Base-by-base conservation (phyloP, 92 coral and sea anemone genomes). In the Phenganax marumi region DNA sequence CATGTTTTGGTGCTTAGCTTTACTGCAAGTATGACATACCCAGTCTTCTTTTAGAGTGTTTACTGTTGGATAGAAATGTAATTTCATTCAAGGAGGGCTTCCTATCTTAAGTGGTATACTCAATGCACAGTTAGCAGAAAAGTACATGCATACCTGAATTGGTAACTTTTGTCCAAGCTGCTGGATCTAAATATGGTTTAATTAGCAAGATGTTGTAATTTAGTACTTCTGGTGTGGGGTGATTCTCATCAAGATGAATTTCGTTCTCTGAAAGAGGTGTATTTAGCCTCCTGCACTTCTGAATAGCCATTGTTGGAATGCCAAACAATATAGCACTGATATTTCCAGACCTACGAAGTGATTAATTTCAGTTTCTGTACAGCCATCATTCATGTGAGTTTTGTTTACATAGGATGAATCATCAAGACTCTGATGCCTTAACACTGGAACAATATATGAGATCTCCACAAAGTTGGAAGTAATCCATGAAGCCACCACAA, bases 401-500 rank as follows among this genome's bases (percentile, higher is more conserved):
- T 1, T 64, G 39, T 24, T 21, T 64, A 17, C 19, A 24, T 22
- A 7, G 39, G 70, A 16, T 6, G 16, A 21, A 46, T 24, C 47
- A 6, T 64, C 70, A 8, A 8, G 43, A 18, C 9, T 9, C 70
- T 64, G 12, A 12, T 64, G 70, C 70, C 70, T 8, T 46, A 12
- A 64, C 70, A 64, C 16, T 21, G 70, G 39, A 43, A 64, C 70
- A 64, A 64, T 17, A 64, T 64, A 64, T 21, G 70, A 8, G 70
- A 17, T 64, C 43, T 64, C 39, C 26, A 64, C 65, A 58, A 3
- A 58, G 21, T 58, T 58, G 65, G 65, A 58, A 58, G 65, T 12
- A 58, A 58, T 58, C 65, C 65, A 58, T 0, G 84, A 22, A 46
- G 43, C 43, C 8, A 81, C 57, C 61, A 81, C 70, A 51, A 73